Evolutionary conservation across 2,113 vertebrate species (phyloP), one percentile per base, ranked within the genome.

Genomic region (Corydoras maculifer): DNA sequence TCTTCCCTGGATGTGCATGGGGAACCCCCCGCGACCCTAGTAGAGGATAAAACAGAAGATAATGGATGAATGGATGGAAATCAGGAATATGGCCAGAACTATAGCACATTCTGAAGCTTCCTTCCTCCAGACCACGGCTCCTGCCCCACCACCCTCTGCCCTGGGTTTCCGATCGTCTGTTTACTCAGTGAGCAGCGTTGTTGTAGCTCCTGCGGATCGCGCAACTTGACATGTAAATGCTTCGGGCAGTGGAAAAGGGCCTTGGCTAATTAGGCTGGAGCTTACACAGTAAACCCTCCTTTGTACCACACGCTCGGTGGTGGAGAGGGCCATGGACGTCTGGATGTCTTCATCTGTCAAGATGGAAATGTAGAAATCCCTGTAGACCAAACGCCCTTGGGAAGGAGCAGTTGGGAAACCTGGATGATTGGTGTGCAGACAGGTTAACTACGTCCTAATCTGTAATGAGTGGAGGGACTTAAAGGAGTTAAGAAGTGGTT

Each of bases 341-440:
- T 86, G 85, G 77, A 74, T 76, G 73, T 85, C 83, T 81, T 88
- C 86, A 85, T 80, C 75, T 84, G 83, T 86, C 85, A 81, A 74
- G 74, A 62, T 6, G 60, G 35, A 84, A 83, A 82, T 66, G 12
- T 57, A 43, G 59, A 35, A 66, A 58, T 73, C 67, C 58, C 58
- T 43, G 13, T 50, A 58, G 62, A 50, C 65, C 66, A 63, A 12
- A 65, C 9, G 14, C 18, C 31, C 48, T n/a, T 63, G 68, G 59
- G 58, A 63, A 80, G 18, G 68, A 43, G 35, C 35, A 43, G 4
- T 43, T 48, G 65, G 62, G 72, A 71, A 78, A 78, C 18, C 25
- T 9, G 65, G 50, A 66, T 9, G 25, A 68, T 68, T 72, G 59
- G 57, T 50, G 55, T 55, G 77, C 68, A 72, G 63, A 67, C 63